Evolutionary conservation across 2,797 vertebrate species (phyloP).

Genomic region (Myripristis murdjan): DNA sequence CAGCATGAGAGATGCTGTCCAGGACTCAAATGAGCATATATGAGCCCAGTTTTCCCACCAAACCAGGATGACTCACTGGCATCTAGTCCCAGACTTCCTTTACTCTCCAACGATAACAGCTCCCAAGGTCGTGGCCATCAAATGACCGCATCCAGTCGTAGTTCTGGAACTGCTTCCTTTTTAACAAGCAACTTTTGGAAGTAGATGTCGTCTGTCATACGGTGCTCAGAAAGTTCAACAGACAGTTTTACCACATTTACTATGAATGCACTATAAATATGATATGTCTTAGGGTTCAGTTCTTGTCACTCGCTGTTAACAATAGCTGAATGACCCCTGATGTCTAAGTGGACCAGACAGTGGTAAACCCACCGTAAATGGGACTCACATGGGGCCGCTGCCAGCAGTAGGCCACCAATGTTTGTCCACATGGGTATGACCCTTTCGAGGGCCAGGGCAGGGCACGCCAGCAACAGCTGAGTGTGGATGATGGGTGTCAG

Average conservation of each 20-base stretch:
- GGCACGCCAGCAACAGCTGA: conserved; percentile 78
- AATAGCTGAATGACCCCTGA: conserved; percentile 43
- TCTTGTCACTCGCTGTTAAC: conserved; percentile 42
- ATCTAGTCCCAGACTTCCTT: too few species aligned
- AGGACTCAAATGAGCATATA: too few species aligned
- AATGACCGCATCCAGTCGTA: too few species aligned
- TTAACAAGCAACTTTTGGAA: conserved; percentile 53
- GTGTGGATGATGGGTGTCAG: conserved; percentile 83
- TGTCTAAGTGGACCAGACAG: conserved; percentile 77
- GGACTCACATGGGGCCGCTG: conserved; percentile 67
- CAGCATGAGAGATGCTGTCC: too few species aligned
- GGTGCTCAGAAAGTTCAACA: conserved; percentile 11
- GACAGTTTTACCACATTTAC: conserved; percentile 70
- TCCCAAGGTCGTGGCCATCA: too few species aligned
- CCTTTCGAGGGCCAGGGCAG: conserved; percentile 64
- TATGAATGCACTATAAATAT: conserved; percentile 54
- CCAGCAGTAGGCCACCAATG: conserved; percentile 80
- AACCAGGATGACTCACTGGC: too few species aligned
- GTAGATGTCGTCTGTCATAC: conserved; percentile 53
- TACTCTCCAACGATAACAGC: too few species aligned
- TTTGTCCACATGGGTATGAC: conserved; percentile 82
- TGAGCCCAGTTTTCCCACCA: too few species aligned
- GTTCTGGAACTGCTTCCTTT: conserved; percentile 13
- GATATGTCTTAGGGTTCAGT: conserved; percentile 14
- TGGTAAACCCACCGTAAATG: conserved; percentile 70